A percentile compares a stretch with the other conserved stretches of the same genome.
phyloP scores from a whole-genome alignment of 2,888 invertebrate genomes.

The Hydrotaea diabolus region DNA sequence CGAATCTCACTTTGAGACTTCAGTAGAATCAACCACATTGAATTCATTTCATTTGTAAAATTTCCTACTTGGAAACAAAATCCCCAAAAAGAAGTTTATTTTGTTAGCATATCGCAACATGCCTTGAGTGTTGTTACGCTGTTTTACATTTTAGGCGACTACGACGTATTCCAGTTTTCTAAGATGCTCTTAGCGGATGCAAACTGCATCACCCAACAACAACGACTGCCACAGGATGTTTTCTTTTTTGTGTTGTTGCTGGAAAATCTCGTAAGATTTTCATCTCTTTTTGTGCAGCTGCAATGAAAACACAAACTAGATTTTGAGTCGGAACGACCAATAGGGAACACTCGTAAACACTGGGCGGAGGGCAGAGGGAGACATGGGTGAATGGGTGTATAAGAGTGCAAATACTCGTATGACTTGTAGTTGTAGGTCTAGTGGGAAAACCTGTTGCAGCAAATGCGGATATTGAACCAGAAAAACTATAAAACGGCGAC shows the following conservation, averaged over 20 bases:
- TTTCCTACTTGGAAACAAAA: too few species aligned
- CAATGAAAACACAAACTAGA: neutral
- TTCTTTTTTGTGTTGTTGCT: neutral
- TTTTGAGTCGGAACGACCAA: neutral
- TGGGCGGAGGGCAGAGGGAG: neutral
- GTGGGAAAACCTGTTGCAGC: constrained; percentile 29
- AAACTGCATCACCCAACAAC: neutral
- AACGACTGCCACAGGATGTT: neutral
- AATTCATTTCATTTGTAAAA: too few species aligned
- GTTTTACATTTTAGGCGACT: too few species aligned
- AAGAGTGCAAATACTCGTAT: neutral
- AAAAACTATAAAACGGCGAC: neutral
- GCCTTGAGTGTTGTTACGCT: too few species aligned
- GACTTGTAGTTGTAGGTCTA: constrained; percentile 1
- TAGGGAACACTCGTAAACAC: neutral
- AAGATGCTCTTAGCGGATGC: neutral
- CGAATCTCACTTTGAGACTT: too few species aligned
- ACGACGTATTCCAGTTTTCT: neutral
- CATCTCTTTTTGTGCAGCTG: neutral
- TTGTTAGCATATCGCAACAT: too few species aligned
- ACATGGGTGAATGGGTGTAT: neutral
- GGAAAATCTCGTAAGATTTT: neutral
- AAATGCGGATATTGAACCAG: constrained; percentile 37
- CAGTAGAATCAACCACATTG: too few species aligned
- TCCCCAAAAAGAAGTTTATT: too few species aligned